Percentiles rank a stretch among this genome's conserved stretches.
Evolutionary conservation across 2,888 invertebrate species (phyloP).

Genomic region (Lypha dubia): DNA sequence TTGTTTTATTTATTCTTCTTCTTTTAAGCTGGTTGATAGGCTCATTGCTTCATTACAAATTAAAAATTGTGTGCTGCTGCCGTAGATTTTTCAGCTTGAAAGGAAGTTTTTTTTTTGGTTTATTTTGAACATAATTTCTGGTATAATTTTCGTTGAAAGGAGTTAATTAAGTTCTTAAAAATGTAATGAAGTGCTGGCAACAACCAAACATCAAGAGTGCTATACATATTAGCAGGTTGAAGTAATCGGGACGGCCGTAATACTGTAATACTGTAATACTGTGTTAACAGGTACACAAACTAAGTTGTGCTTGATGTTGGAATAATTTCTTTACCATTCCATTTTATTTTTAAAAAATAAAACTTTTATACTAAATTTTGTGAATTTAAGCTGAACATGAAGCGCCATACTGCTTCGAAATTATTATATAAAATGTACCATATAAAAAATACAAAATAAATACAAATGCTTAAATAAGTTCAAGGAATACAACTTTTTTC

Average conservation of each 20-base stretch:
- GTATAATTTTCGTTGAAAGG: constrained; percentile 54
- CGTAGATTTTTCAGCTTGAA: constrained; percentile 17
- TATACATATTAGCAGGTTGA: constrained; percentile 1
- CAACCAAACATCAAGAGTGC: constrained; percentile 14
- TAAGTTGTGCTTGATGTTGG: not conserved
- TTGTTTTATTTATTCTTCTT: too few species aligned
- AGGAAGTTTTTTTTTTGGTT: constrained; percentile 32
- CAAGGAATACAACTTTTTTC: not conserved
- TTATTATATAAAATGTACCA: constrained; percentile 14
- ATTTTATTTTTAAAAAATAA: not conserved
- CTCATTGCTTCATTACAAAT: not conserved
- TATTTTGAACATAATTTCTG: not conserved
- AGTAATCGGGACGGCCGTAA: constrained; percentile 29
- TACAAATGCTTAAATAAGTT: constrained; percentile 16
- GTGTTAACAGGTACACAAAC: constrained; percentile 53
- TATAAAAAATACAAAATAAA: not conserved
- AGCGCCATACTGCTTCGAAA: constrained; percentile 32
- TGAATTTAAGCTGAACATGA: constrained; percentile 34
- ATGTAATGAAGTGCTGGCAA: constrained; percentile 59
- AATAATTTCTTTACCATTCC: not conserved
- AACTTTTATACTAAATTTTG: not conserved
- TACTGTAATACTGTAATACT: too few species aligned
- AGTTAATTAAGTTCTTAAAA: constrained; percentile 69
- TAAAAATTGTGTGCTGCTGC: not conserved
- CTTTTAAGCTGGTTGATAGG: constrained; percentile 8